Evolutionary conservation across 2,113 vertebrate genomes (phyloP), one percentile per base, ranked within the genome.

Genomic region (Myotis davidii): DNA sequence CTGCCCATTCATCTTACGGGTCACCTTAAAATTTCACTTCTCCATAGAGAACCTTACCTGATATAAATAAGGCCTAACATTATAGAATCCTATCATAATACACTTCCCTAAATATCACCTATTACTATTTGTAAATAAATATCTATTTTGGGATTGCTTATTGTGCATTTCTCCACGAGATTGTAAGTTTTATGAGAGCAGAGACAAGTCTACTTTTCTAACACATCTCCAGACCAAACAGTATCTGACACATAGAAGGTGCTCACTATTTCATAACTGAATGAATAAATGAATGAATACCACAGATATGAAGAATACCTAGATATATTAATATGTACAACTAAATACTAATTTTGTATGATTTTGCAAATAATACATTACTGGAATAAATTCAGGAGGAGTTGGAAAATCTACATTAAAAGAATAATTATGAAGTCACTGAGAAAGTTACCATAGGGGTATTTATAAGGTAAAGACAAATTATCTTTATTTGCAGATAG

Each of bases 11-110:
- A 52, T 77, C 32, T 65, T 87, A 21, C 54, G 4, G 29, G 13
- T 89, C 34, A 65, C 86, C 37, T 90, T 87, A 93, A 93, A 79
- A 92, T 93, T 74, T 90, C 23, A 81, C 18, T 94, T 95, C 50
- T 72, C 34, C 16, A 12, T 52, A 87, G 20, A 84, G 18, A 32
- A 13, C n/a, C 45, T 81, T 93, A 39, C 37, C 50, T 83, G 32
- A 83, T 78, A 76, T 87, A 77, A 76, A 48, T 85, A 77, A 56
- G 13, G 9, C 21, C 37, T 39, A 50, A 45, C 32, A 18, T 39
- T 77, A 90, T 87, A 67, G 16, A 67, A 59, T 65, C 27, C 23
- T 90, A 25, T 72, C 32, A 45, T 90, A 85, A 92, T 21, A 45
- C 3, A 83, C 10, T 72, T 89, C 52, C 52, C 37, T 92, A 85